A percentile compares a stretch with the other conserved stretches of the same genome.
phyloP scores from a whole-genome alignment of 2,797 vertebrate genomes.

The Calcarius lapponicus region DNA sequence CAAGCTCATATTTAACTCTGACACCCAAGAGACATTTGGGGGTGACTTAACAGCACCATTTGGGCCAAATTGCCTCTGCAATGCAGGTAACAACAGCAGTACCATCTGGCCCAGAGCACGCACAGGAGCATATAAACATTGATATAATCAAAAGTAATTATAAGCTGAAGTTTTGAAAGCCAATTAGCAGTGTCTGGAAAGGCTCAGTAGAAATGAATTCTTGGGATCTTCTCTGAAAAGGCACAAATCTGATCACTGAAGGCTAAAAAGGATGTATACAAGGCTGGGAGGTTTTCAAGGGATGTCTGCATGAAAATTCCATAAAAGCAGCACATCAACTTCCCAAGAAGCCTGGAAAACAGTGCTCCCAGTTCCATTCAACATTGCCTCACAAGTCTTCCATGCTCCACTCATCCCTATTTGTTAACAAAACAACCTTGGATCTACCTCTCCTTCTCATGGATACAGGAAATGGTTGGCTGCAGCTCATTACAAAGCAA shows the following conservation, averaged over 20 bases:
- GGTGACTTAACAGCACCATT: conserved; percentile 35
- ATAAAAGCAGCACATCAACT: neutral
- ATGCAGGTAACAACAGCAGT: conserved; percentile 49
- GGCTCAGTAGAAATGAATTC: neutral
- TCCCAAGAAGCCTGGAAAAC: neutral
- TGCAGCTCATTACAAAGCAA: neutral
- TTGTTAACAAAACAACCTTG: neutral
- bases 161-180: conserved; percentile 13
- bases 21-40: neutral
- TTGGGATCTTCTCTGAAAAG: neutral
- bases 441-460: neutral
- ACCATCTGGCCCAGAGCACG: neutral
- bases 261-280: neutral
- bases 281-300: neutral
- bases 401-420: neutral
- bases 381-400: neutral
- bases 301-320: neutral
- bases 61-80: conserved; percentile 55
- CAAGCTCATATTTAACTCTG: conserved; percentile 4
- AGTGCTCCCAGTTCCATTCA: neutral
- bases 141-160: conserved; percentile 23
- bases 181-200: neutral
- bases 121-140: conserved; percentile 27
- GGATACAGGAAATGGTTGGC: neutral
- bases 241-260: neutral